Evolutionary conservation across 2,113 vertebrate genomes (phyloP).

Genomic region (Condylura cristata): DNA sequence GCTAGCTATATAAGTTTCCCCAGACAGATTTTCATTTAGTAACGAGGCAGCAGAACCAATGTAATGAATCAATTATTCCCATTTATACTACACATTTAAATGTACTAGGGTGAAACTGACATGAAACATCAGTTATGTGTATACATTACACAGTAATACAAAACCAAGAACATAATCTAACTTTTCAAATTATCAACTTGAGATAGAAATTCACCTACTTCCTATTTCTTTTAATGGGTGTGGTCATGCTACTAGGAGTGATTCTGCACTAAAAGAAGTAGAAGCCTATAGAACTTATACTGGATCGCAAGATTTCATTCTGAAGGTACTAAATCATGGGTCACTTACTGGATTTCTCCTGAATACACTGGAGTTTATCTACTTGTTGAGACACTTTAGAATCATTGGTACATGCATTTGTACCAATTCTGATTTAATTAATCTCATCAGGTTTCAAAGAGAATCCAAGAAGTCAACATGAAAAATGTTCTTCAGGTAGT

Average conservation of each 20-base stretch:
- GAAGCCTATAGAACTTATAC: not conserved
- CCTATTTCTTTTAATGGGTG: conserved; percentile 13
- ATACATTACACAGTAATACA: not conserved
- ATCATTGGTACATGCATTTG: conserved; percentile 29
- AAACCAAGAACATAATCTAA: not conserved
- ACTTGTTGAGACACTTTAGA: conserved; percentile 52
- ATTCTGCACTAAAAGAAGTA: not conserved
- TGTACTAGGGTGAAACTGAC: not conserved
- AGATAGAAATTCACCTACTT: not conserved
- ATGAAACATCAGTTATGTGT: not conserved
- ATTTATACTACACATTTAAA: conserved; percentile 36
- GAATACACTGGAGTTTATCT: conserved; percentile 47
- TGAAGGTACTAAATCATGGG: not conserved
- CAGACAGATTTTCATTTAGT: conserved; percentile 36
- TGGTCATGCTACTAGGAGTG: not conserved
- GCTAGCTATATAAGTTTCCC: conserved; percentile 45
- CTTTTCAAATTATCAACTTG: conserved; percentile 1
- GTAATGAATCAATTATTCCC: conserved; percentile 59
- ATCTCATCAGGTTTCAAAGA: conserved; percentile 70
- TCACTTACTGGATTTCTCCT: not conserved
- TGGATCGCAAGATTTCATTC: not conserved
- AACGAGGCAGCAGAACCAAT: conserved; percentile 58
- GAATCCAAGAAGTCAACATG: not conserved
- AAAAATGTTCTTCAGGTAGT: conserved; percentile 60
- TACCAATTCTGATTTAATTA: conserved; percentile 78